A percentile compares a stretch with the other conserved stretches of the same genome.
Evolutionary conservation across 2,888 invertebrate genomes (phyloP).

Genomic region (Philonicus albiceps): DNA sequence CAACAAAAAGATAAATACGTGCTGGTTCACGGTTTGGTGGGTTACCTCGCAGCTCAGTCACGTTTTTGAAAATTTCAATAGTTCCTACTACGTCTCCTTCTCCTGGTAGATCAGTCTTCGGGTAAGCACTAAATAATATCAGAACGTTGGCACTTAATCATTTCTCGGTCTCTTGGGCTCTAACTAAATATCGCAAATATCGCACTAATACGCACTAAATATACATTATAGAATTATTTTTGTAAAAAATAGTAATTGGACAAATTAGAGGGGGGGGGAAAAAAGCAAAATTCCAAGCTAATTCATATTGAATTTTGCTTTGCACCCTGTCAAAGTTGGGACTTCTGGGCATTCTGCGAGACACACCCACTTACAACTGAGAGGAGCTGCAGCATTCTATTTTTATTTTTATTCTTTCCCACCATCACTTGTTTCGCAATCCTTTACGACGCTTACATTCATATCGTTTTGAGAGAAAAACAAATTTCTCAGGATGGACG

Average conservation of each 20-base stretch:
- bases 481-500: constrained; percentile 53
- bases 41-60: not conserved
- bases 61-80: not conserved
- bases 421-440: not conserved
- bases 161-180: not conserved
- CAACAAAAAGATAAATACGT: not conserved
- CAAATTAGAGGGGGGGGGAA: not conserved
- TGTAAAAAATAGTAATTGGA: constrained; percentile 8
- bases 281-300: not conserved
- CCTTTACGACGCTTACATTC: not conserved
- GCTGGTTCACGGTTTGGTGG: not conserved
- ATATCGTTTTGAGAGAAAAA: constrained; percentile 49
- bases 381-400: not conserved
- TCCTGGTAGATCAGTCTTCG: constrained; percentile 20
- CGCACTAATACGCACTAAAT: not conserved
- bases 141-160: constrained; percentile 34
- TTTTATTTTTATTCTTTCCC: not conserved
- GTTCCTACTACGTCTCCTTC: not conserved
- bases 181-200: not conserved
- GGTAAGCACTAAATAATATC: constrained; percentile 30
- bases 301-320: constrained; percentile 4
- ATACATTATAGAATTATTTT: not conserved
- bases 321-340: not conserved
- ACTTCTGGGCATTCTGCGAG: not conserved
- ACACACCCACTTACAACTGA: not conserved